Percentiles rank a stretch among this genome's conserved stretches.
Evolutionary conservation across 2,113 vertebrate species (phyloP).

Genomic region (Zingel zingel): DNA sequence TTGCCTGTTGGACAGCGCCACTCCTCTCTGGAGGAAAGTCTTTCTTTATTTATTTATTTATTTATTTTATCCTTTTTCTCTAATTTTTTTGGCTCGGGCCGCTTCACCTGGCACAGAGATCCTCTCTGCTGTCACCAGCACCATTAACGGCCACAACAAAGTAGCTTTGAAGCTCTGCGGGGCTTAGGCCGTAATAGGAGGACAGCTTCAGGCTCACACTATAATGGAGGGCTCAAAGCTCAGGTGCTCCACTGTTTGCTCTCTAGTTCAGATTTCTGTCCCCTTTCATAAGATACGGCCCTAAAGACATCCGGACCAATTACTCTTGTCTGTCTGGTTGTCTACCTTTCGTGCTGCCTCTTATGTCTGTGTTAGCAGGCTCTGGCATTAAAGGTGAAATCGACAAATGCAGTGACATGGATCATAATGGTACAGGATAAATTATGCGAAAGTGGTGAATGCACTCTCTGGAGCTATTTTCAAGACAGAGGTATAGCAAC

Average conservation of each 20-base stretch:
- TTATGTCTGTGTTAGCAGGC: constrained; percentile 38
- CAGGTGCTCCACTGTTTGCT: constrained; percentile 36
- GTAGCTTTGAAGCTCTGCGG: constrained; percentile 74
- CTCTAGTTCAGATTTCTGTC: constrained; percentile 61
- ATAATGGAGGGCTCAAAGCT: constrained; percentile 49
- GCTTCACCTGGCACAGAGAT: constrained; percentile 60
- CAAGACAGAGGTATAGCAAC: constrained; percentile 30
- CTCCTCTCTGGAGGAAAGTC: constrained; percentile 18
- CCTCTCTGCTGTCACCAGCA: constrained; percentile 60
- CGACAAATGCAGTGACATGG: constrained; percentile 3
- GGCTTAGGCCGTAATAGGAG: constrained; percentile 56
- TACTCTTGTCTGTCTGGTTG: constrained; percentile 33
- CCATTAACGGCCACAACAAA: constrained; percentile 76
- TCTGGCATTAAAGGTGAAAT: constrained; percentile 41
- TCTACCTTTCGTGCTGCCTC: constrained; percentile 18
- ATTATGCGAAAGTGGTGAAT: constrained; percentile 15
- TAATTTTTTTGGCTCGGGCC: constrained; percentile 24
- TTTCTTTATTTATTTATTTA: constrained; percentile 18
- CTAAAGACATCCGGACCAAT: constrained; percentile 56
- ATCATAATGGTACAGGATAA: constrained; percentile 1
- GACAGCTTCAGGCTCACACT: constrained; percentile 39
- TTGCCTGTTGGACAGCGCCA: constrained; percentile 29
- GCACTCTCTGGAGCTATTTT: constrained; percentile 25
- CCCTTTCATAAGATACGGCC: constrained; percentile 61
- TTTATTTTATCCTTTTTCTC: neutral